Base-by-base conservation (phyloP, 1,140 invertebrate genomes). In the Solenopsis fugax region DNA sequence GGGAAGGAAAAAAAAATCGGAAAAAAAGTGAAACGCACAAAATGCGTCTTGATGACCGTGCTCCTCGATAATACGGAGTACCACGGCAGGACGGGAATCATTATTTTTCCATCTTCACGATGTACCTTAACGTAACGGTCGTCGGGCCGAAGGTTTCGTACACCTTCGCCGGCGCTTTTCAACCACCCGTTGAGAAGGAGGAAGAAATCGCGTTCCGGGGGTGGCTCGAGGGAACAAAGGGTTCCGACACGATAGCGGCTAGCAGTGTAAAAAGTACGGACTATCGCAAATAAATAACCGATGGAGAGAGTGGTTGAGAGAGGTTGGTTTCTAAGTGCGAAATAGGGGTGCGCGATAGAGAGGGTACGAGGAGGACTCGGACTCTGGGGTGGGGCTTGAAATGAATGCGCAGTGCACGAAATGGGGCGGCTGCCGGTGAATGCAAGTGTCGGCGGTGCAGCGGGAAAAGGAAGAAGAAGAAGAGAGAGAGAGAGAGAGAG, bases 221-320 rank as follows among this genome's bases (percentile, higher is more conserved):
- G 67, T 48, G 21, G 73, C 37, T 24, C 54, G 7, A 18, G 21
- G 29, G 85, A 88, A 91, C 90, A 91, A 91, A 89, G 80, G 75
- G n/a, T 62, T 24, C 71, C 73, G 69, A 76, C 75, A 87, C 67
- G 87, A 81, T 76, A 86, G 80, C 54, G 64, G 56, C 73, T 58
- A 87, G 81, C 73, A 82, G 84, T 67, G 62, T 87, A 86, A 88
- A 91, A 80, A 88, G 86, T 88, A 86, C 71, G 71, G 89, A 89
- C 88, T 89, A 91, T 91, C 80, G 90, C 77, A 89, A 91, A 90
- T 91, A 91, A 91, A 91, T 91, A 91, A 91, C 82, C 86, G 88
- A 84, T 80, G 58, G 88, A 84, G 86, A 88, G 88, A 87, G 41
- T 78, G 87, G 78, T 75, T 10, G 80, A 29, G 65, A 84, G 84